These are phyloP conservation scores for Silurus lanzhouensis DNA, from an alignment of 2,797 vertebrate species.

Conservation along the genomic window DNA sequence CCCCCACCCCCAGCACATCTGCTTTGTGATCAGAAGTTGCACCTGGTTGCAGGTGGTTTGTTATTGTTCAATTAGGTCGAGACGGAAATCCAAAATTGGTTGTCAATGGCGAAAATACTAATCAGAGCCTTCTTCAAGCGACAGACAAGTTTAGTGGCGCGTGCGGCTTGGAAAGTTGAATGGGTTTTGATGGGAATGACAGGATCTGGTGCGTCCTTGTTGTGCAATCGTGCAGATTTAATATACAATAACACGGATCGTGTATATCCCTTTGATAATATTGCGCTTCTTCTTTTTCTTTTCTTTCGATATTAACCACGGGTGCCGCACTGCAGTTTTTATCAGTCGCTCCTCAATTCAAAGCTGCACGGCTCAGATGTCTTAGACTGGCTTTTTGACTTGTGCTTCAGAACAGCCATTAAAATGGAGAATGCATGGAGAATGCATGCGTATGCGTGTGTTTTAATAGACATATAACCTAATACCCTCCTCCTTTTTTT, in stretches of 20 bases:
- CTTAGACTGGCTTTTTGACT: slow-evolving; percentile 17
- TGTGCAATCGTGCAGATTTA: not conserved
- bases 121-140: not conserved
- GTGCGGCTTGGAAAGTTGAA: slow-evolving; percentile 10
- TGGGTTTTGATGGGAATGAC: not conserved
- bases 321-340: slow-evolving; percentile 84
- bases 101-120: too few species aligned
- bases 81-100: not conserved
- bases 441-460: not conserved
- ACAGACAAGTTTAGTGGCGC: slow-evolving; percentile 1
- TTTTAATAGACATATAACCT: not conserved
- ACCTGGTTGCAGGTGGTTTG: not conserved
- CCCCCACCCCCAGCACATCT: not conserved
- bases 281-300: not conserved
- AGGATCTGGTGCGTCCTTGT: not conserved
- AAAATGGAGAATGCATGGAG: not conserved
- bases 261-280: not conserved
- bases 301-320: slow-evolving; percentile 64
- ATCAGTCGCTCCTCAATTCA: slow-evolving; percentile 66
- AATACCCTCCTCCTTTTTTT: not conserved
- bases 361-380: slow-evolving; percentile 50
- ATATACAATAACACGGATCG: too few species aligned
- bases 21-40: not conserved
- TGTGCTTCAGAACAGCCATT: slow-evolving; percentile 13
- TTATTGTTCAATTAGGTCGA: not conserved